A percentile compares a stretch with the other conserved stretches of the same genome.
phyloP scores from a whole-genome alignment of 2,888 invertebrate species.

The Chymomyza fuscimana region DNA sequence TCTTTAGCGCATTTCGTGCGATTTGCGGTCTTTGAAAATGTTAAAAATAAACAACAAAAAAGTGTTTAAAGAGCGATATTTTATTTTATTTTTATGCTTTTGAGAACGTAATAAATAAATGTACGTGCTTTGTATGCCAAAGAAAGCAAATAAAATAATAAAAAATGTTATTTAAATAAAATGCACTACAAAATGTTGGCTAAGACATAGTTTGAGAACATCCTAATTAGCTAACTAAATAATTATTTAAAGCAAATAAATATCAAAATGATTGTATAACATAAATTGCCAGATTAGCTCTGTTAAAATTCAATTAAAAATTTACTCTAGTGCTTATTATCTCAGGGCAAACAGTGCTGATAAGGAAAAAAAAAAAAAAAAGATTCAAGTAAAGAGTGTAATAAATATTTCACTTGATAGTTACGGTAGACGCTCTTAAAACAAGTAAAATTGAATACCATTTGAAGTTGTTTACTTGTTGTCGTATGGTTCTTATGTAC shows the following conservation, averaged over 20 bases:
- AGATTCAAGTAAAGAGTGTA: slow-evolving; percentile 7
- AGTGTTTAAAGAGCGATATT: slow-evolving; percentile 9
- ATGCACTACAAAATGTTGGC: not conserved
- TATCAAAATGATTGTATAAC: not conserved
- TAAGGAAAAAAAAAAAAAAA: not conserved
- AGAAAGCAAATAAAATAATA: not conserved
- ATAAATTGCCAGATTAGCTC: not conserved
- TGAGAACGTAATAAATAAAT: not conserved
- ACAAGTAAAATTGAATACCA: too few relatives aligned
- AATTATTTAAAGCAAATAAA: not conserved
- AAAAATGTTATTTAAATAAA: not conserved
- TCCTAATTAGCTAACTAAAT: not conserved
- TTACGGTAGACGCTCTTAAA: not conserved
- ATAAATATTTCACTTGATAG: slow-evolving; percentile 21
- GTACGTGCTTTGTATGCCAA: not conserved
- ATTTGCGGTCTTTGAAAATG: slow-evolving; percentile 54
- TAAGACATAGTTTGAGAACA: too few relatives aligned
- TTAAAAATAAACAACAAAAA: slow-evolving; percentile 63
- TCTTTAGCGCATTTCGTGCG: not conserved
- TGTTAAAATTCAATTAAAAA: not conserved
- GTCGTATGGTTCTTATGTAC: too few relatives aligned
- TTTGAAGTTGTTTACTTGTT: too few relatives aligned
- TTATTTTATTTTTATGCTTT: not conserved
- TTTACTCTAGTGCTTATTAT: not conserved
- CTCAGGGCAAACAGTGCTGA: not conserved